These are phyloP conservation scores for Aphodius granarius DNA, from an alignment of 2,888 invertebrate species.

Conservation along the genomic window DNA sequence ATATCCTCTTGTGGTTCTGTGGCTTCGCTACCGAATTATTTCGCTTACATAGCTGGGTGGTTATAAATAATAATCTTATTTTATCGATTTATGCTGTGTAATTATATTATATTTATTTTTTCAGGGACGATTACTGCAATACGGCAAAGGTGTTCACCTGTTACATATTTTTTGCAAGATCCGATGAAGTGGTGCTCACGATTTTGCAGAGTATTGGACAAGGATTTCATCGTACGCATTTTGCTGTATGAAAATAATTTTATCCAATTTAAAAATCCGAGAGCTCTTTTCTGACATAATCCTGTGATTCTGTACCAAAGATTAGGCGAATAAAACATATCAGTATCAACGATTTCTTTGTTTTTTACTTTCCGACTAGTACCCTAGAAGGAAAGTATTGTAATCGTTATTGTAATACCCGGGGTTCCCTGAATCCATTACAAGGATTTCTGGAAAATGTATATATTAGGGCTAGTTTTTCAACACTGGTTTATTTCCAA, in stretches of 20 bases:
- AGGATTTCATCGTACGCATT: constrained; percentile 59
- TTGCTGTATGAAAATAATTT: constrained; percentile 49
- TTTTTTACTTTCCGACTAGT: neutral
- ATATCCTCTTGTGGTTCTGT: constrained; percentile 66
- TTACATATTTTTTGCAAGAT: constrained; percentile 53
- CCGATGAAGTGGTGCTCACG: constrained; percentile 51
- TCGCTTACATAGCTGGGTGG: constrained; percentile 67
- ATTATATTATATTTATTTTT: constrained; percentile 33
- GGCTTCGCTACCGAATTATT: constrained; percentile 57
- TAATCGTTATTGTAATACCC: no score
- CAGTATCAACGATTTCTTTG: neutral
- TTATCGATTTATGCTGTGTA: neutral
- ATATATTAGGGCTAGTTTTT: no score
- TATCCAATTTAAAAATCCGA: neutral
- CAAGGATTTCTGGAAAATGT: no score
- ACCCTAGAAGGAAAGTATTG: no score
- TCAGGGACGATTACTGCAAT: constrained; percentile 56
- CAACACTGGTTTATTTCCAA: no score
- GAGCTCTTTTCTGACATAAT: neutral
- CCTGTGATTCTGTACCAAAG: constrained; percentile 14
- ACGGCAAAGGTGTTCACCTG: constrained; percentile 55
- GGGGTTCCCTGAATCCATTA: no score
- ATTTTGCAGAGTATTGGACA: constrained; percentile 58
- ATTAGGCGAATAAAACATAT: neutral
- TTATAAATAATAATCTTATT: constrained; percentile 25